Conservation (phyloP, 2,113 vertebrate species). For the Ranitomeya imitator region DNA sequence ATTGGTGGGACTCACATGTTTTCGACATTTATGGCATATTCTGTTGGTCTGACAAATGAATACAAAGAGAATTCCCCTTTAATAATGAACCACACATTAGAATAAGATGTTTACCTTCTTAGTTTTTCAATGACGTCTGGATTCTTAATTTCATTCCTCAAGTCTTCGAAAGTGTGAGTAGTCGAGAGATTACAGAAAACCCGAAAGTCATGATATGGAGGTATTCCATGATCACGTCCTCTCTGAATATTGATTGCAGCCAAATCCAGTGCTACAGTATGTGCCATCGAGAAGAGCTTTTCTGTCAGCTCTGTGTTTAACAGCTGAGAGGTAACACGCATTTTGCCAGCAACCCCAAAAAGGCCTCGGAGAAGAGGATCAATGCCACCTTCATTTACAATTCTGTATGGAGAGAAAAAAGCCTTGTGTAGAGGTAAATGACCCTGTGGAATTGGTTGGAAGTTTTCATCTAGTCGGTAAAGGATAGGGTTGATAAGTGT, state of each 20-base stretch:
- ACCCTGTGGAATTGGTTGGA: conserved; percentile 87
- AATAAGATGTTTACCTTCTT: conserved; percentile 76
- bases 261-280: conserved; percentile 92
- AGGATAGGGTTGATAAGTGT: conserved; percentile 94
- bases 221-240: conserved; percentile 94
- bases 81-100: not conserved
- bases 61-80: no score
- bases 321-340: conserved; percentile 89
- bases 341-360: conserved; percentile 92
- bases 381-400: conserved; percentile 96
- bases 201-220: conserved; percentile 94
- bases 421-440: conserved; percentile 93
- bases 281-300: conserved; percentile 94
- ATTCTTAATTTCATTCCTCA: conserved; percentile 93
- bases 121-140: conserved; percentile 89
- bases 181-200: conserved; percentile 94
- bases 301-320: conserved; percentile 96
- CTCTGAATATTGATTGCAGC: conserved; percentile 97
- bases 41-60: no score
- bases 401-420: conserved; percentile 96
- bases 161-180: conserved; percentile 87
- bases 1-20: no score
- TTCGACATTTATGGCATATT: no score
- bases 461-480: conserved; percentile 87
- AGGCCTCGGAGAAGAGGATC: conserved; percentile 94